These are phyloP conservation scores for Trypoxylon attenuatum DNA, from an alignment of 2,888 invertebrate genomes.

Conservation along the genomic window DNA sequence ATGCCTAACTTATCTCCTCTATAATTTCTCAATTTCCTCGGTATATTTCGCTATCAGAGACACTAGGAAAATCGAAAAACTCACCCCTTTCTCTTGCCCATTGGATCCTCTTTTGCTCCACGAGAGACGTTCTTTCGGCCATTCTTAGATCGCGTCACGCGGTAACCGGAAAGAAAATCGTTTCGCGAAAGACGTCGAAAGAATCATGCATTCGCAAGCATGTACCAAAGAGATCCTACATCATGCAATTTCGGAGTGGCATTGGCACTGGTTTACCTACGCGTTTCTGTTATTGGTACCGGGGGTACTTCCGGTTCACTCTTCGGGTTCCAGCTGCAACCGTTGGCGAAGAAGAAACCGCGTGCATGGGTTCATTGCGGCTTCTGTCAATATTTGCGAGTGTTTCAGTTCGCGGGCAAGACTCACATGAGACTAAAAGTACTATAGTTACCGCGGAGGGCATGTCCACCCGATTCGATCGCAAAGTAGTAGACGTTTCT, in stretches of 20 bases:
- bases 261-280: slow-evolving; percentile 17
- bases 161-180: background rate
- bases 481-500: slow-evolving; percentile 57
- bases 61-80: slow-evolving; percentile 30
- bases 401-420: too few relatives aligned
- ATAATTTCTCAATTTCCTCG: too few relatives aligned
- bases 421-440: too few relatives aligned
- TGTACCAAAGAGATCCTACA: slow-evolving; percentile 12
- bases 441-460: slow-evolving; percentile 31
- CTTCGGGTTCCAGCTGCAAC: slow-evolving; percentile 7
- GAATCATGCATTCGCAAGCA: slow-evolving; percentile 1
- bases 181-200: background rate
- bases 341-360: slow-evolving; percentile 5
- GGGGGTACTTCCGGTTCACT: slow-evolving; percentile 12
- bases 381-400: slow-evolving; percentile 57
- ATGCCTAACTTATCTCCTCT: too few relatives aligned
- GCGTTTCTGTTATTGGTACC: background rate
- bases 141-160: slow-evolving; percentile 35
- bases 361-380: slow-evolving; percentile 32
- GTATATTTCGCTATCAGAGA: background rate
- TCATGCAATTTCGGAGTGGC: slow-evolving; percentile 4
- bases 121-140: slow-evolving; percentile 77
- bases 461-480: slow-evolving; percentile 62
- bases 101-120: slow-evolving; percentile 93
- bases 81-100: slow-evolving; percentile 95